Conservation (phyloP, 2,797 vertebrate species). For the Sebastes oblongus region DNA sequence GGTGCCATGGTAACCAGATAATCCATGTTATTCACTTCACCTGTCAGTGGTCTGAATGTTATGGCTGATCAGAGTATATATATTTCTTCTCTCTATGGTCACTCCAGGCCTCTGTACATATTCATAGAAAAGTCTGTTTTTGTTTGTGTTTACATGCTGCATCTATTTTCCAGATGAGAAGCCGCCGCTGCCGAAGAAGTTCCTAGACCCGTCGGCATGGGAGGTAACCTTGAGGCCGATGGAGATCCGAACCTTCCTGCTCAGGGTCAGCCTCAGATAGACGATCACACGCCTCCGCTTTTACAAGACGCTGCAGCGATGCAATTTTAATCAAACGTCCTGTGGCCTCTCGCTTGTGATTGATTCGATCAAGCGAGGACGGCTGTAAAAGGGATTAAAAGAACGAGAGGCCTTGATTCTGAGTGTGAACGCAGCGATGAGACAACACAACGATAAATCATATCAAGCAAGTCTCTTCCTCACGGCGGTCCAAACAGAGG, state of each 20-base stretch:
- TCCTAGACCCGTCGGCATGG: conserved; percentile 63
- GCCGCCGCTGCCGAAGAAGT: conserved; percentile 40
- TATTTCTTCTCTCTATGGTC: too few relatives aligned
- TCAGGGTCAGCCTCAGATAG: conserved; percentile 64
- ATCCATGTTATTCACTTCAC: too few relatives aligned
- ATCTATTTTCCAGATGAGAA: conserved; percentile 35
- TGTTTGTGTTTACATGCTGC: neutral
- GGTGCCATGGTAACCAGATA: too few relatives aligned
- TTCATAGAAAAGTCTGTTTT: neutral
- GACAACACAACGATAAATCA: neutral
- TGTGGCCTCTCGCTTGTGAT: neutral
- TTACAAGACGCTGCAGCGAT: neutral
- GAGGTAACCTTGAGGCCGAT: conserved; percentile 81
- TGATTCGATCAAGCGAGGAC: neutral
- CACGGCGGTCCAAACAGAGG: neutral
- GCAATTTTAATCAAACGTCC: too few relatives aligned
- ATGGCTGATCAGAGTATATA: too few relatives aligned
- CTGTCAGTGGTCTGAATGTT: too few relatives aligned
- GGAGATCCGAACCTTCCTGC: conserved; percentile 84
- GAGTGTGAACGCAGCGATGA: neutral
- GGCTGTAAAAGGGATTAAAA: neutral
- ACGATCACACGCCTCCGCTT: neutral
- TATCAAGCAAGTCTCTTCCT: neutral
- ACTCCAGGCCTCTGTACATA: too few relatives aligned
- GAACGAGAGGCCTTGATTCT: neutral